phyloP scores from a whole-genome alignment of 2,113 vertebrate species.

The Hippocampus barbouri region DNA sequence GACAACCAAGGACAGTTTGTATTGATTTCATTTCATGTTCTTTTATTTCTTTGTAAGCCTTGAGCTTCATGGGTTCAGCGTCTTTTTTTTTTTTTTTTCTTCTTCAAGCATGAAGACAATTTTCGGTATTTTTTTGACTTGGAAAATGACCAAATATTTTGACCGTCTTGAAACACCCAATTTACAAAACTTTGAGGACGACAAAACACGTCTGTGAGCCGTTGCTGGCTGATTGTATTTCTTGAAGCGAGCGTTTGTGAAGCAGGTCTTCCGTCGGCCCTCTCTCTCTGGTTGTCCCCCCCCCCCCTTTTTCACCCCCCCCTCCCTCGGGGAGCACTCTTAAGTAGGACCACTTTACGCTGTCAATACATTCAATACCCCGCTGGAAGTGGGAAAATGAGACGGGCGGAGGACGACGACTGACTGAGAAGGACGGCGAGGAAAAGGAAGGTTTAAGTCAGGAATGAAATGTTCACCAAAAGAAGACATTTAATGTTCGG shows the following conservation, averaged over 20 bases:
- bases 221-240: background rate
- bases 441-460: background rate
- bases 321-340: conserved; percentile 37
- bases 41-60: background rate
- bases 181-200: no score
- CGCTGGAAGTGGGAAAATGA: conserved; percentile 13
- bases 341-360: conserved; percentile 71
- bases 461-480: background rate
- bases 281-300: background rate
- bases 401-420: background rate
- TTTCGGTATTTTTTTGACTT: background rate
- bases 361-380: conserved; percentile 73
- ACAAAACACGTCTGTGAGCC: no score
- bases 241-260: background rate
- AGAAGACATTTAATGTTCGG: background rate
- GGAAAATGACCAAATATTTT: background rate
- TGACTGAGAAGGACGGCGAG: background rate
- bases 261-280: background rate
- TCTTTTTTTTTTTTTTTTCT: background rate
- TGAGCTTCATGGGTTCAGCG: background rate
- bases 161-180: no score
- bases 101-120: background rate
- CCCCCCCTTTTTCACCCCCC: background rate
- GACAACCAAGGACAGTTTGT: background rate
- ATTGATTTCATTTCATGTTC: no score